Evolutionary conservation across 2,113 vertebrate species (phyloP).

Genomic region (Heterotis niloticus): DNA sequence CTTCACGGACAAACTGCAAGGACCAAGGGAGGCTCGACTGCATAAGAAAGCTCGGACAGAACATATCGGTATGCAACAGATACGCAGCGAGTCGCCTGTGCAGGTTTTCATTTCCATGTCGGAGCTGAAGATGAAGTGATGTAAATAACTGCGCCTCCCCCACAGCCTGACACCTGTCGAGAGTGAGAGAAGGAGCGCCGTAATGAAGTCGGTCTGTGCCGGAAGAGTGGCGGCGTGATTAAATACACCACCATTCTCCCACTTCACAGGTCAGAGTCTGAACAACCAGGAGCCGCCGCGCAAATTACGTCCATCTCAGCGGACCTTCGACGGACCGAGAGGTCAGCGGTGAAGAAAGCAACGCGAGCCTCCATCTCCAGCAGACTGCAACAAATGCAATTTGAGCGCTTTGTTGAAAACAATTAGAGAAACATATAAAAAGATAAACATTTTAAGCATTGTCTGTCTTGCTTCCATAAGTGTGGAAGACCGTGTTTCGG

Average conservation of each 20-base stretch:
- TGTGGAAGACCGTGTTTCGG: too few species aligned
- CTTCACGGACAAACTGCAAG: too few species aligned
- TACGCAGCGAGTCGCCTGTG: not conserved
- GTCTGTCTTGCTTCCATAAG: too few species aligned
- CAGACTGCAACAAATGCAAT: constrained; percentile 24
- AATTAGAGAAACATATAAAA: too few species aligned
- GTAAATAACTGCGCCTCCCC: not conserved
- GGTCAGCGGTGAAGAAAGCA: too few species aligned
- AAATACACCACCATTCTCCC: constrained; percentile 12
- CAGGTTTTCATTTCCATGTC: not conserved
- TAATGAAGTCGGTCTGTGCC: constrained; percentile 10
- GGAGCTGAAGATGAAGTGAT: not conserved
- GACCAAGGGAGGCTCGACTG: too few species aligned
- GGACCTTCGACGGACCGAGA: not conserved
- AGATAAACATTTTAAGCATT: too few species aligned
- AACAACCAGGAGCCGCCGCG: not conserved
- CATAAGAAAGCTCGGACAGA: too few species aligned
- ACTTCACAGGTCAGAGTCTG: constrained; percentile 13
- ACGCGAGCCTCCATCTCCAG: constrained; percentile 22
- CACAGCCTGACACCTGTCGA: not conserved
- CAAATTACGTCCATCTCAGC: not conserved
- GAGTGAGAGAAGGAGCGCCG: not conserved
- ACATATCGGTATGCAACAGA: too few species aligned
- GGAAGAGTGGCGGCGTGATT: constrained; percentile 7
- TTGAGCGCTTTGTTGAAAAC: too few species aligned